Conservation (phyloP, 2,797 vertebrate species). For the Paguma larvata region DNA sequence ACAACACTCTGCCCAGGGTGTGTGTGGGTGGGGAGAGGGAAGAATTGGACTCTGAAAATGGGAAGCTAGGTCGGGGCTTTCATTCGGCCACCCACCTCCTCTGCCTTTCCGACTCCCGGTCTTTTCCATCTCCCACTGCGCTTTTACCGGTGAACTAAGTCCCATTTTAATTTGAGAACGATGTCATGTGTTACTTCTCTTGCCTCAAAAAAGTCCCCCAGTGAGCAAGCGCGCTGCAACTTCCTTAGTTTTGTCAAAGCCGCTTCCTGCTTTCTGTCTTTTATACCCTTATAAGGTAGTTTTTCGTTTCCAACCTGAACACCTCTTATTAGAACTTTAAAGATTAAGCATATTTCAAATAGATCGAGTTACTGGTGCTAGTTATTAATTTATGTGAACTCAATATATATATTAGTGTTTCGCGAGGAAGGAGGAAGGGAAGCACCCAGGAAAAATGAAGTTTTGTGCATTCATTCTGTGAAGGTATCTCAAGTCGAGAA, state of each 20-base stretch:
- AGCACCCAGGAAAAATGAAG: conserved; percentile 7
- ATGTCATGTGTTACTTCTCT: conserved; percentile 85
- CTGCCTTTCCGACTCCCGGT: not conserved
- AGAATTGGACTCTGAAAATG: conserved; percentile 32
- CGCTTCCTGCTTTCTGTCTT: conserved; percentile 96
- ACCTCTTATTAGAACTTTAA: conserved; percentile 83
- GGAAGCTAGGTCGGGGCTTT: conserved; percentile 36
- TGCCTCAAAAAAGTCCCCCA: conserved; percentile 82
- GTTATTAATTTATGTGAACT: not conserved
- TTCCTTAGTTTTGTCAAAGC: conserved; percentile 94
- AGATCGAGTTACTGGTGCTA: not conserved
- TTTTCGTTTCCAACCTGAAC: conserved; percentile 90
- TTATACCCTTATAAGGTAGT: conserved; percentile 97
- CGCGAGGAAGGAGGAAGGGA: not conserved
- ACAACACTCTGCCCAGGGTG: conserved; percentile 60
- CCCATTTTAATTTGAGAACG: conserved; percentile 65
- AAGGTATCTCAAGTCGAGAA: not conserved
- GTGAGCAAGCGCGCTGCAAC: conserved; percentile 92
- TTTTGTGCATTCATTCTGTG: conserved; percentile 7
- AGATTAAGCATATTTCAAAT: conserved; percentile 67
- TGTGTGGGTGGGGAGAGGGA: conserved; percentile 65
- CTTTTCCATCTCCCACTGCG: not conserved
- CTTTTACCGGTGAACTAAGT: conserved; percentile 39
- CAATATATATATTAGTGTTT: not conserved
- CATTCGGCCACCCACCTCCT: conserved; percentile 22